Percentiles rank a stretch among this genome's conserved stretches.
phyloP scores from a whole-genome alignment of 2,888 invertebrate species.

The Rhingia campestris region DNA sequence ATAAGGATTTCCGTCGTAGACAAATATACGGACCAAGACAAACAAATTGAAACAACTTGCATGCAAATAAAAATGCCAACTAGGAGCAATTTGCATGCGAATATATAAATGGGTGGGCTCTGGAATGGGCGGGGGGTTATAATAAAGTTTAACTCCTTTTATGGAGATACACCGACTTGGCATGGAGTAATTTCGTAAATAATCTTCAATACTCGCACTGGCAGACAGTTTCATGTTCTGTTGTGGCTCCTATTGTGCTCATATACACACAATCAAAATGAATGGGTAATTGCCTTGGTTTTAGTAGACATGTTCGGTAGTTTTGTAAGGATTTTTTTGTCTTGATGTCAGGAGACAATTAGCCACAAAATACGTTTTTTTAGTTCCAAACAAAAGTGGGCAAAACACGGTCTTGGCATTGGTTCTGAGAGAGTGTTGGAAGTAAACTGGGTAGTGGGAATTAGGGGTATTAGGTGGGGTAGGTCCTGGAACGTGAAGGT shows the following conservation, averaged over 20 bases:
- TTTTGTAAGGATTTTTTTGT: neutral
- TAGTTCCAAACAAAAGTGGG: neutral
- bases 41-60: conserved; percentile 51
- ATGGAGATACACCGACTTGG: conserved; percentile 45
- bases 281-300: conserved; percentile 44
- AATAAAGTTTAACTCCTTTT: conserved; percentile 37
- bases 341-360: conserved; percentile 28
- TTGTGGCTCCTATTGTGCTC: conserved; percentile 13
- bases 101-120: conserved; percentile 5
- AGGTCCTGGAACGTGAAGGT: too few relatives aligned
- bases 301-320: conserved; percentile 35
- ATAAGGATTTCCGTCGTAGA: conserved; percentile 63
- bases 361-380: conserved; percentile 28
- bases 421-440: neutral
- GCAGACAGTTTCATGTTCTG: conserved; percentile 39
- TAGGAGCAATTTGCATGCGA: conserved; percentile 61
- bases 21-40: conserved; percentile 52
- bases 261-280: conserved; percentile 16
- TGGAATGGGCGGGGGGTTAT: neutral
- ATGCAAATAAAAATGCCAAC: conserved; percentile 62
- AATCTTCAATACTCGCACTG: conserved; percentile 52
- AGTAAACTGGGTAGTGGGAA: too few relatives aligned
- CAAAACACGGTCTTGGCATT: conserved; percentile 39
- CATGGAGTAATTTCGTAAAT: conserved; percentile 60
- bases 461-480: too few relatives aligned